Evolutionary conservation across 2,113 vertebrate species (phyloP).

Genomic region (Notechis scutatus): DNA sequence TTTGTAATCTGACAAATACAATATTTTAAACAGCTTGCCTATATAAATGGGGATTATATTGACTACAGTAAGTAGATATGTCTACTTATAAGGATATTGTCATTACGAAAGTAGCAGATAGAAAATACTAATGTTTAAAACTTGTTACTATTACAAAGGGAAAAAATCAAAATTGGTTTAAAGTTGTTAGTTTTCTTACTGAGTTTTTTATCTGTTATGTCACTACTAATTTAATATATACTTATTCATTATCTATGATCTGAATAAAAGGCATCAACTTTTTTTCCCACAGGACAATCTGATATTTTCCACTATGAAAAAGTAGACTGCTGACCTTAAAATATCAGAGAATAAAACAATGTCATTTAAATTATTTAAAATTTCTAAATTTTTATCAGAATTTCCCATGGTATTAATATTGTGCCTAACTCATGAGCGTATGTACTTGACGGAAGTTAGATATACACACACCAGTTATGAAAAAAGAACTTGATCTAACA

Average conservation of each 20-base stretch:
- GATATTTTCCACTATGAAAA: not conserved
- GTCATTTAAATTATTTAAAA: not conserved
- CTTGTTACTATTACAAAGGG: fast-evolving
- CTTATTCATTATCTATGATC: not conserved
- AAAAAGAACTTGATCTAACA: not conserved
- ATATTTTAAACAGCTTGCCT: not conserved
- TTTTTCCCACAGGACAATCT: not conserved
- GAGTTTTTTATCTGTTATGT: not conserved
- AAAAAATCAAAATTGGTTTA: fast-evolving
- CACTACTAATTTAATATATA: not conserved
- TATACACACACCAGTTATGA: not conserved
- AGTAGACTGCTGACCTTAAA: not conserved
- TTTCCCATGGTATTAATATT: not conserved
- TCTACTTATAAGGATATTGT: not conserved
- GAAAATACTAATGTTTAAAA: not conserved
- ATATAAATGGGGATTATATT: not conserved
- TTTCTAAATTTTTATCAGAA: not conserved
- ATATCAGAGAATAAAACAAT: not conserved
- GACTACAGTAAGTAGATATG: not conserved
- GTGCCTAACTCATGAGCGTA: not conserved
- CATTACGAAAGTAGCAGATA: not conserved
- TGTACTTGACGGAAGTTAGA: not conserved
- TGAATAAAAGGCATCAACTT: not conserved
- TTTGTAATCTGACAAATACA: not conserved
- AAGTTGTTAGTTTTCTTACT: not conserved